Percentiles rank a stretch among this genome's conserved stretches.
Conservation (phyloP, 2,113 vertebrate genomes). For the Misgurnus anguillicaudatus region DNA sequence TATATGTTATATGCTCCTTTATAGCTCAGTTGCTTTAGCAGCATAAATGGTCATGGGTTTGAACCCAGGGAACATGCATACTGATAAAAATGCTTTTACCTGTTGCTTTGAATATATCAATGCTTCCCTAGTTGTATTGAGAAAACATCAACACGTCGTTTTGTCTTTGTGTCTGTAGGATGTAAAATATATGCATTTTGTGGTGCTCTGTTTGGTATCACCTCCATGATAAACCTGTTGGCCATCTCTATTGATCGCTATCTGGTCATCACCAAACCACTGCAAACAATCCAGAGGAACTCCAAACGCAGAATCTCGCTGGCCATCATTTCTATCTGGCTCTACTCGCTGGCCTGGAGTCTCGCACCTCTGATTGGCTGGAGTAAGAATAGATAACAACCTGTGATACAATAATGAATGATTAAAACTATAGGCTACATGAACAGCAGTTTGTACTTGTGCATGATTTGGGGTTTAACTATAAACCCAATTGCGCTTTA, state of each 20-base stretch:
- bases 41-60: no score
- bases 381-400: conserved; percentile 80
- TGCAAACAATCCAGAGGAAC: conserved; percentile 79
- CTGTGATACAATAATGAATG: no score
- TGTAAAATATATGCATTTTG: conserved; percentile 95
- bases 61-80: no score
- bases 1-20: no score
- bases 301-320: conserved; percentile 81
- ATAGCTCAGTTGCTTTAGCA: no score
- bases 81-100: no score
- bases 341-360: conserved; percentile 92
- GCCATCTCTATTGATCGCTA: conserved; percentile 92
- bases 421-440: no score
- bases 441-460: no score
- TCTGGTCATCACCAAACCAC: conserved; percentile 88
- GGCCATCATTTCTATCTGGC: conserved; percentile 85
- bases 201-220: conserved; percentile 89
- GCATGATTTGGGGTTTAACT: no score
- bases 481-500: no score
- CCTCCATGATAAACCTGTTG: conserved; percentile 92
- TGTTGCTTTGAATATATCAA: neutral
- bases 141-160: no score
- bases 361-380: conserved; percentile 92
- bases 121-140: no score
- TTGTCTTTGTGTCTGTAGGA: conserved; percentile 66